phyloP scores from a whole-genome alignment of 53 echinoderm and acorn worm species.

The Temnopleurus reevesii region DNA sequence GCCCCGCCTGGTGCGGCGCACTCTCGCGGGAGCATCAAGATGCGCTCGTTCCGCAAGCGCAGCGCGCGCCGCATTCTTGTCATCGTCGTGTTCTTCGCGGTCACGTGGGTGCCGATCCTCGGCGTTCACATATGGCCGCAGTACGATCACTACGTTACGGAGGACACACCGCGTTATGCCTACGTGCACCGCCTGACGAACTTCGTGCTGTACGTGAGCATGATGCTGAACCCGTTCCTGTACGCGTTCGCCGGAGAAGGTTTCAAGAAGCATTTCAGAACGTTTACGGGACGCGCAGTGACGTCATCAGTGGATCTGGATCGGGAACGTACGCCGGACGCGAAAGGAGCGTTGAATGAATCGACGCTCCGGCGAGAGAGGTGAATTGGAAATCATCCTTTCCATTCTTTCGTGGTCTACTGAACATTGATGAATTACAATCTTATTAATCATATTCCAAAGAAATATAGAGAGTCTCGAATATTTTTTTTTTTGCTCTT shows the following conservation, averaged over 20 bases:
- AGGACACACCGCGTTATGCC: conserved; percentile 45
- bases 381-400: background rate
- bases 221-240: conserved; percentile 61
- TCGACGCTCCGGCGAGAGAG: conserved; percentile 10
- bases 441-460: too few species aligned
- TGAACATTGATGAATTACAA: background rate
- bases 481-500: too few species aligned
- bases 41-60: conserved; percentile 44
- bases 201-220: conserved; percentile 60
- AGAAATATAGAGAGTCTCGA: too few species aligned
- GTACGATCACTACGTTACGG: background rate
- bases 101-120: conserved; percentile 38
- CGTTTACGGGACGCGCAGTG: background rate
- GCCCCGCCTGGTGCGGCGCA: background rate
- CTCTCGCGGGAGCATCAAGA: conserved; percentile 28
- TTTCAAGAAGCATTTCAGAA: conserved; percentile 57
- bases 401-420: background rate
- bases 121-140: conserved; percentile 50
- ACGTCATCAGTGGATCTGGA: conserved; percentile 34
- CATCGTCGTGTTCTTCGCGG: conserved; percentile 45
- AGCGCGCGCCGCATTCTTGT: conserved; percentile 44
- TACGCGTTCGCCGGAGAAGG: conserved; percentile 65
- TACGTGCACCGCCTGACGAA: conserved; percentile 60
- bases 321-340: conserved; percentile 22
- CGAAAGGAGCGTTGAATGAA: background rate